Base-by-base conservation (phyloP, 30 jellyfish, hydroid and myxozoan genomes). In the Sanderia malayensis region DNA sequence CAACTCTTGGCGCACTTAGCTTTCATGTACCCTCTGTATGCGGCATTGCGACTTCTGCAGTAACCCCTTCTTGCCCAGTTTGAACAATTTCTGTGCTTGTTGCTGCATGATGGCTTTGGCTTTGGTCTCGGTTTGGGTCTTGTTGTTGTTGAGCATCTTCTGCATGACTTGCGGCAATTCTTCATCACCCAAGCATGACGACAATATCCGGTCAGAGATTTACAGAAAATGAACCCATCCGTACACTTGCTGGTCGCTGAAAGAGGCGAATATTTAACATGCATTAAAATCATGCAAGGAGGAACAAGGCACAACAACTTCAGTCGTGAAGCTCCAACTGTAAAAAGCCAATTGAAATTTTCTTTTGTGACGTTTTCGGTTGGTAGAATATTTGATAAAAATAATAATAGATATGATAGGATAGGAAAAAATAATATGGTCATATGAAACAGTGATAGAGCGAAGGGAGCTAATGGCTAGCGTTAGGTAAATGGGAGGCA, bases 21-120 rank as follows among this genome's bases (percentile, higher is more conserved):
- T 32, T 29, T 29, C 89, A 77, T 77, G 82, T 27, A 77, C 10
- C 61, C 45, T 22, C 65, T 53, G 89, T 77, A 77, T 0, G 79
- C 13, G 30, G 68, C 11, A 31, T 62, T 25, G n/a, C 83, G 30
- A 61, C 44, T 25, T 1, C 0, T 63, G 81, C 89, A 77, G 22
- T 11, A 77, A 17, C 81, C 57, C 1, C 37, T 37, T 18, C 81
- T 41, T 1, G 73, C 75, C 89, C 89, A 77, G 2, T 34, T 44
- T 15, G 58, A 21, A 46, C 89, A 77, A 58, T 31, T 13, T 1
- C 52, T 31, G 66, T 46, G 53, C 31, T 62, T 10, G 46, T 77
- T 81, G 0, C 19, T 59, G 44, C 86, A 74, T 32, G 24, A 55
- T 41, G 86, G 78, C 84, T 73, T 73, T 32, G 84, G 84, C 66